Base-by-base conservation (phyloP, 2,888 invertebrate genomes). In the Caenorhabditis japonica region DNA sequence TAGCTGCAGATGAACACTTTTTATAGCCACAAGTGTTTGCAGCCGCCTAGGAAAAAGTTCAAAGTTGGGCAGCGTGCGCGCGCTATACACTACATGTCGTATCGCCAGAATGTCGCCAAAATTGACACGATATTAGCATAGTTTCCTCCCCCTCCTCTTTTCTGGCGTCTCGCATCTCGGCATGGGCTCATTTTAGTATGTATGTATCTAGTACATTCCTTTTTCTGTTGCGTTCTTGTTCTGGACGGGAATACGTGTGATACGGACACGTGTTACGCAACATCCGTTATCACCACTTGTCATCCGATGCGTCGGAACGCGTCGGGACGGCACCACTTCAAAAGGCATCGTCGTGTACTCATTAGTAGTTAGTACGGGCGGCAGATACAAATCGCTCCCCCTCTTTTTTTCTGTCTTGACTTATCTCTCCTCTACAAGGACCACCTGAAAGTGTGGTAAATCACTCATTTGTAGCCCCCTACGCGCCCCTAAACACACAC, bases 191-290 rank as follows among this genome's bases (percentile, higher is more conserved):
- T 44, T n/a, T 43, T 53, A 15, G 23, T 47, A 41, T 23, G 23
- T 38, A 21, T 27, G 4, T 27, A 4, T 5, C n/a, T 8, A 13
- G 7, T 38, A 34, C 52, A 30, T 43, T 43, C 49, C 12, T 13
- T 38, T 49, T 49, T 64, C 44, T 66, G 47, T 36, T 56, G 66
- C 43, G n/a, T n/a, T n/a, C n/a, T n/a, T n/a, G n/a, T n/a, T n/a
- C n/a, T n/a, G n/a, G n/a, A n/a, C n/a, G n/a, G n/a, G n/a, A n/a
- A n/a, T n/a, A 55, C 49, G 41, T 25, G 56, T 25, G 30, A 38
- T 49, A 44, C 49, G 56, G 66, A 56, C 66, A 66, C 66, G 66
- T 66, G 66, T 66, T 66, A 56, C 66, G 56, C 41, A 66, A 66
- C 66, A 66, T 43, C 44, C 41, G 15, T 36, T 30, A 30, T 30